These are phyloP conservation scores for Aleadryas rufinucha DNA, from an alignment of 2,113 vertebrate species.

Conservation along the genomic window DNA sequence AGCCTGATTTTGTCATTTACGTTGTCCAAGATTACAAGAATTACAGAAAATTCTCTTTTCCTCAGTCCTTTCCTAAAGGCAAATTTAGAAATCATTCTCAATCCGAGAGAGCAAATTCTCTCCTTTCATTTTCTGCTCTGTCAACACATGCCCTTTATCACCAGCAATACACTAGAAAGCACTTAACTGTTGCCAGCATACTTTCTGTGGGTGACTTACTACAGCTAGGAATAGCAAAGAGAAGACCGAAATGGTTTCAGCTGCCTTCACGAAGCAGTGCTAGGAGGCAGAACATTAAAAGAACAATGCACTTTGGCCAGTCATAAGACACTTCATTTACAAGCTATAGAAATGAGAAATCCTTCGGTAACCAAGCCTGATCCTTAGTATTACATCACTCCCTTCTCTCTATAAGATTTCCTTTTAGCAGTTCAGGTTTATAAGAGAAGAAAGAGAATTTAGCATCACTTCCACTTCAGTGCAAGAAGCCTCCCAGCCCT, in stretches of 20 bases:
- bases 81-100: not conserved
- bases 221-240: not conserved
- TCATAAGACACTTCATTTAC: not conserved
- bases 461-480: not conserved
- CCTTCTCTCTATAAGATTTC: not conserved
- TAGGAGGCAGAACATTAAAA: not conserved
- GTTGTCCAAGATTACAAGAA: not conserved
- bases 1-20: not conserved
- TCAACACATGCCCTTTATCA: not conserved
- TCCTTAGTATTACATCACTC: not conserved
- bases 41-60: not conserved
- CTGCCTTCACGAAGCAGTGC: not conserved
- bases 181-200: not conserved
- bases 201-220: not conserved
- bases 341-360: not conserved
- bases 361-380: not conserved
- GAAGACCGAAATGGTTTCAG: not conserved
- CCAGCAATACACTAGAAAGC: not conserved
- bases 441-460: not conserved
- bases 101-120: not conserved
- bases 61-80: not conserved
- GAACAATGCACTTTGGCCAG: not conserved
- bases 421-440: not conserved
- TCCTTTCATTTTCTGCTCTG: not conserved
- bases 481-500: not conserved